These are phyloP conservation scores for Pammene aurita DNA, from an alignment of 2,888 invertebrate genomes.

Conservation along the genomic window DNA sequence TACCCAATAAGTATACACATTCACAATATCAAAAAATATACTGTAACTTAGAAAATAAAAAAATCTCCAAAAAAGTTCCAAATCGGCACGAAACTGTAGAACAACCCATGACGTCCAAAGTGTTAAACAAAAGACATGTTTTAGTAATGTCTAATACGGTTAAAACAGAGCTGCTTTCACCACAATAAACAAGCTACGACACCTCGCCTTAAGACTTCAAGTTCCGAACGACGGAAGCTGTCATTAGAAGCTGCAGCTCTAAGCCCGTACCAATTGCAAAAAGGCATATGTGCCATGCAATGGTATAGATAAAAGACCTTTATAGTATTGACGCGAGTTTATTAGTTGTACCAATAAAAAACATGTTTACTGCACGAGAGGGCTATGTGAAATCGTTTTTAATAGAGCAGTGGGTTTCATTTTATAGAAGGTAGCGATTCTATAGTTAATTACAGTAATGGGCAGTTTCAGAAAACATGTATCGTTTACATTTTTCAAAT, in stretches of 20 bases:
- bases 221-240: slow-evolving; percentile 32
- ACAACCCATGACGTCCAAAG: too few species aligned
- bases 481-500: too few species aligned
- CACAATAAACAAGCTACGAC: not conserved
- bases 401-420: slow-evolving; percentile 50
- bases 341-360: slow-evolving; percentile 78
- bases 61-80: too few species aligned
- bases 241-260: slow-evolving; percentile 36
- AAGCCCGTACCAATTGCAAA: slow-evolving; percentile 1
- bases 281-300: not conserved
- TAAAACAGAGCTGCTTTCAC: not conserved
- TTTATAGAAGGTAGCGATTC: slow-evolving; percentile 34
- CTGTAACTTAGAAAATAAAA: too few species aligned
- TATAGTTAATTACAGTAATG: too few species aligned
- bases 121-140: too few species aligned
- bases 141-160: too few species aligned
- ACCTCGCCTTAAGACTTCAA: not conserved
- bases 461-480: too few species aligned
- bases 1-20: too few species aligned
- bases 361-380: slow-evolving; percentile 64
- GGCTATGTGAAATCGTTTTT: slow-evolving; percentile 68
- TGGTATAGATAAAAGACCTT: not conserved
- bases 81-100: too few species aligned
- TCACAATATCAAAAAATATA: too few species aligned
- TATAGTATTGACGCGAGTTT: slow-evolving; percentile 58